Base-by-base conservation (phyloP, 1,140 invertebrate species). In the Latrodectus geometricus region DNA sequence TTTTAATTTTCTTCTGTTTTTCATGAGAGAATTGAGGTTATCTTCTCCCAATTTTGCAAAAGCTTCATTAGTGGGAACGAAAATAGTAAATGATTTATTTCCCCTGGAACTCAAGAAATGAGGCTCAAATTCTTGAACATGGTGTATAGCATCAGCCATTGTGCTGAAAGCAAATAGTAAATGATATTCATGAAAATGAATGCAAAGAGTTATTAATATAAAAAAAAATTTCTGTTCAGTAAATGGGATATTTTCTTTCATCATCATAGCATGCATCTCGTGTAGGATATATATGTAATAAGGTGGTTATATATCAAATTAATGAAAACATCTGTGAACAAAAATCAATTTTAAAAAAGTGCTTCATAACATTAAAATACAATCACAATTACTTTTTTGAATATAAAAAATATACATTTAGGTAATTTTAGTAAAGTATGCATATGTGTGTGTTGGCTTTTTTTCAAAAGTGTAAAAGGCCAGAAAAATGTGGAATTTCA, bases 51-150 rank as follows among this genome's bases (percentile, higher is more conserved):
- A 85, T 81, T 92, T 91, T n/a, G 90, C 88, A 88, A 93, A 91
- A 74, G 92, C 92, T 8, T 90, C 90, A 80, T 93, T 90, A 9
- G 90, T 93, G 12, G 93, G 92, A 8, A 92, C 93, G 87, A 94
- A 92, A 7, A 94, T 85, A 0, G 93, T 94, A 48, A 91, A 89
- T 48, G 93, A 91, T 23, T 91, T 92, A 8, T 91, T 90, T 20
- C 88, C 88, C n/a, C 88, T 88, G 23, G 90, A 79, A 61, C 89
- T 89, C 61, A 92, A 88, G 11, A 90, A 89, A 23, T 90, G 54
- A 0, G 91, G 90, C 14, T 90, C 89, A 4, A 86, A 77, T 35
- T 84, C 73, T 87, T 89, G 89, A 8, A 92, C 90, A 81, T 88
- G 89, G 56, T 91, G 90, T 88, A 92, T 90, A 3, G 91, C 91